phyloP scores from a whole-genome alignment of 2,797 vertebrate genomes.

The Phoebastria nigripes region DNA sequence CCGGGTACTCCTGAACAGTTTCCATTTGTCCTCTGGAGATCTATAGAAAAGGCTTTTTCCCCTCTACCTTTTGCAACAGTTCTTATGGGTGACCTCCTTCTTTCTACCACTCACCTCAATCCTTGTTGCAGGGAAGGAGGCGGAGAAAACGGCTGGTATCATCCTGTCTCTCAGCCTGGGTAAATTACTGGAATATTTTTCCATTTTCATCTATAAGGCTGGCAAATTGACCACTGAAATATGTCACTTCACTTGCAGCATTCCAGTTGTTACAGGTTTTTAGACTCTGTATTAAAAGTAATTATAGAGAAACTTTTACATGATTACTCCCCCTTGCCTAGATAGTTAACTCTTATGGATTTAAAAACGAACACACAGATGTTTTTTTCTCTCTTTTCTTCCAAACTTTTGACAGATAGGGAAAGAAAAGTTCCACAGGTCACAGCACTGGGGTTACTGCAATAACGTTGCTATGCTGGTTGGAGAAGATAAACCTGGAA shows the following conservation, averaged over 20 bases:
- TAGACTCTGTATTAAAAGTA: background rate
- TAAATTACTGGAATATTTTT: background rate
- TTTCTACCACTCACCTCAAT: background rate
- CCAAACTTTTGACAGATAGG: constrained; percentile 71
- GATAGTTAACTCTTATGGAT: background rate
- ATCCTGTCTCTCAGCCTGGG: background rate
- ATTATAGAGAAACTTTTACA: background rate
- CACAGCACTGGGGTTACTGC: constrained; percentile 83
- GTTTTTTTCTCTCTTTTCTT: background rate
- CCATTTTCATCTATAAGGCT: background rate
- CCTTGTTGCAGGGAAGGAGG: background rate
- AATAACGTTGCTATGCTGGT: constrained; percentile 80
- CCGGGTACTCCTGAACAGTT: background rate
- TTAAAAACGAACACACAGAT: background rate
- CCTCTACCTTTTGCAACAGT: background rate
- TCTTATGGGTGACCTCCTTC: background rate
- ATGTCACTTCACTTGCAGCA: background rate
- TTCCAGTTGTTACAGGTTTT: background rate
- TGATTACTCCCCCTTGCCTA: background rate
- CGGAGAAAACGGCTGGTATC: rapidly evolving
- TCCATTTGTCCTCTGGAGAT: background rate
- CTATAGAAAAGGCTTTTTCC: background rate
- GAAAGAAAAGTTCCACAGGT: constrained; percentile 87
- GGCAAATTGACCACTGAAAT: background rate
- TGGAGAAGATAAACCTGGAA: constrained; percentile 80